Evolutionary conservation across 2,888 invertebrate genomes (phyloP).

Genomic region (Eupithecia subfuscata): DNA sequence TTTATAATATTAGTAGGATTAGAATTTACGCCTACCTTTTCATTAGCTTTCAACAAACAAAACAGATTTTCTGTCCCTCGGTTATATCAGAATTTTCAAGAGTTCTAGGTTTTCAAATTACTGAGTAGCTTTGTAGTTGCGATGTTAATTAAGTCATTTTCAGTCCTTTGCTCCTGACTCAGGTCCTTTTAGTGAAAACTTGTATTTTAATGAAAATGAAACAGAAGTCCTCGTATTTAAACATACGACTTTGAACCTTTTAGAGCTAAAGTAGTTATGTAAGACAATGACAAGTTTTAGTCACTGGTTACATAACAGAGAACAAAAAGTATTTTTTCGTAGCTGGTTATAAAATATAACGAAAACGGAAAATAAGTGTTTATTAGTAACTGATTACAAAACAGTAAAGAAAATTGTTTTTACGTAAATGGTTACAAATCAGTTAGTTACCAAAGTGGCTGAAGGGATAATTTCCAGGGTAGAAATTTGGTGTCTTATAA

Average conservation of each 20-base stretch:
- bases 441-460: too few species aligned
- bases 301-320: too few species aligned
- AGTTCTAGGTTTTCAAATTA: slow-evolving; percentile 28
- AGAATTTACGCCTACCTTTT: slow-evolving; percentile 32
- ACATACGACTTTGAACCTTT: not conserved
- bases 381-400: too few species aligned
- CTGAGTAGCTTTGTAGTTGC: slow-evolving; percentile 19
- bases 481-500: not conserved
- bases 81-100: slow-evolving; percentile 30
- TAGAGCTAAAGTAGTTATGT: not conserved
- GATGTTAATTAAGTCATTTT: slow-evolving; percentile 23
- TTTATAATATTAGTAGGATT: too few species aligned
- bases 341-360: too few species aligned
- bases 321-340: too few species aligned
- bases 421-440: too few species aligned
- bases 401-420: too few species aligned
- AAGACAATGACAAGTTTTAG: not conserved
- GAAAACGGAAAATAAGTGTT: too few species aligned
- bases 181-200: slow-evolving; percentile 8
- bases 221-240: not conserved
- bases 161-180: slow-evolving; percentile 11
- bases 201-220: not conserved
- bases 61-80: slow-evolving; percentile 21
- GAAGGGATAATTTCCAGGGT: not conserved
- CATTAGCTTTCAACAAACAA: slow-evolving; percentile 29